Conservation (phyloP, 2,888 invertebrate genomes). For the Hyposoter dolosus region DNA sequence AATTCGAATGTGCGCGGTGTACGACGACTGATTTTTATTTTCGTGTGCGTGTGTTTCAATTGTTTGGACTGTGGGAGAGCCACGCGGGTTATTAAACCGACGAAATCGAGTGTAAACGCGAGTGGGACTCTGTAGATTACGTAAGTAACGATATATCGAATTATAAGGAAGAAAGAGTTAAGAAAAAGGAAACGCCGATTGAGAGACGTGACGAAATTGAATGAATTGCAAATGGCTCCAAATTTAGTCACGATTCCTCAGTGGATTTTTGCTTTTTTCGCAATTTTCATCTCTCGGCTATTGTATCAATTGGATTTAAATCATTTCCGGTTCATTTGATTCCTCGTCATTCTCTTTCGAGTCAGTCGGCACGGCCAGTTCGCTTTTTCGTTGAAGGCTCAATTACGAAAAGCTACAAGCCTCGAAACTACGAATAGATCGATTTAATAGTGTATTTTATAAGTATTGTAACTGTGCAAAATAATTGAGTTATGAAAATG, state of each 20-base stretch:
- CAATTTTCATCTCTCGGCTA: background rate
- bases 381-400: slow-evolving; percentile 43
- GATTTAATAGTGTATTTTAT: slow-evolving; percentile 48
- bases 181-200: slow-evolving; percentile 22
- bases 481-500: slow-evolving; percentile 50
- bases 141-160: slow-evolving; percentile 32
- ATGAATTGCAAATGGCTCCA: slow-evolving; percentile 25
- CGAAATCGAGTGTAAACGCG: slow-evolving; percentile 27
- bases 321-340: slow-evolving; percentile 46
- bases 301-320: slow-evolving; percentile 13
- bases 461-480: slow-evolving; percentile 31
- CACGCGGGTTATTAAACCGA: slow-evolving; percentile 42
- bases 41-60: slow-evolving; percentile 42
- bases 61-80: slow-evolving; percentile 20
- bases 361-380: slow-evolving; percentile 47
- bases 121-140: slow-evolving; percentile 37
- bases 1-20: slow-evolving; percentile 39
- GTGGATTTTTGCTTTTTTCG: background rate
- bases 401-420: slow-evolving; percentile 42
- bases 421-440: slow-evolving; percentile 35
- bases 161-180: background rate
- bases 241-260: background rate
- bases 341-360: slow-evolving; percentile 39
- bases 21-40: slow-evolving; percentile 39
- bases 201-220: slow-evolving; percentile 27